Evolutionary conservation across 2,113 vertebrate species (phyloP), one percentile per base, ranked within the genome.

Genomic region (Pavo muticus): DNA sequence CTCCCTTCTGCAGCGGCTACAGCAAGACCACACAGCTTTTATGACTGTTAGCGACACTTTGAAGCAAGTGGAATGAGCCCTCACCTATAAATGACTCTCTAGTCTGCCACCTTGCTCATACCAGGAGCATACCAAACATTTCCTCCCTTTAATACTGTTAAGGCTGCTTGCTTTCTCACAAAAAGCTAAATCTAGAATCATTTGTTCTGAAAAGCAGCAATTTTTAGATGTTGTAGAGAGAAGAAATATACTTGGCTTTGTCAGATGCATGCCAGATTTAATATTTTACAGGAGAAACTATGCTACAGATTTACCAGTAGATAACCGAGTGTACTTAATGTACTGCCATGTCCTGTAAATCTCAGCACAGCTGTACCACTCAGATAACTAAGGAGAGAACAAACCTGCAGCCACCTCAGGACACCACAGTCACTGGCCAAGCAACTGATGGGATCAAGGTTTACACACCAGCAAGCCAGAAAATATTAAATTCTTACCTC

Each of bases 61-160:
- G 88, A 95, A 97, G 93, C 85, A 23, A 86, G 85, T 81, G 93
- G 73, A 95, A 95, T 97, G 96, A 87, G 67, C 40, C 71, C 84
- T 74, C 23, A 6, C n/a, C 91, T 73, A 81, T 37, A 56, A 14
- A 42, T 64, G 84, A 94, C 85, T 19, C 91, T 97, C 96, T 72
- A 84, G 29, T 95, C 90, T 95, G 91, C 90, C 96, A 95, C 95
- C 94, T 90, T 96, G 68, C 76, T 84, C 69, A 69, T 24, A 11
- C 2, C 23, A 50, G 56, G 48, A 91, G 69, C 47, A 27, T 48
- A 88, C 79, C 69, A 81, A 94, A 84, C 52, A 8, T 32, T 13
- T 44, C 69, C 59, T 76, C 79, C 69, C 69, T 44, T 68, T 14
- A 18, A 7, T 5, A 11, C 54, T 7, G 13, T 9, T 60, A 16